Evolutionary conservation across 2,113 vertebrate species (phyloP).

Genomic region (Misgurnus mizolepis): DNA sequence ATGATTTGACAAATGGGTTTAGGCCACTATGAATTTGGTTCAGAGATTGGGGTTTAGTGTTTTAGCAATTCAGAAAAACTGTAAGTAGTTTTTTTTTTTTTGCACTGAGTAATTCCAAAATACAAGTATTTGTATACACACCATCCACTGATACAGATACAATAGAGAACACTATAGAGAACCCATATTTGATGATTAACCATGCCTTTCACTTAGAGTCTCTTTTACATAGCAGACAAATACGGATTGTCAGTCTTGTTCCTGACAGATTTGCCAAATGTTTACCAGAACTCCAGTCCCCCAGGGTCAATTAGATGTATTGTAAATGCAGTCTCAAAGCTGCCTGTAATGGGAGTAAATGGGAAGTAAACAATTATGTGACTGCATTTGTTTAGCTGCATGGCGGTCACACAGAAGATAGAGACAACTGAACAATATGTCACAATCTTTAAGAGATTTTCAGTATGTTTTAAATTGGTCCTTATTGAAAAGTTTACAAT

Average conservation of each 20-base stretch:
- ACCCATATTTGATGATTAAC: too few relatives aligned
- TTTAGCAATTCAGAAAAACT: too few relatives aligned
- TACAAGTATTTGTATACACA: too few relatives aligned
- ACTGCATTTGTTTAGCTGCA: constrained; percentile 20
- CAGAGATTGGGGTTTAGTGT: too few relatives aligned
- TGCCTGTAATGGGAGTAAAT: constrained; percentile 25
- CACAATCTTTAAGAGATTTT: background rate
- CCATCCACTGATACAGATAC: too few relatives aligned
- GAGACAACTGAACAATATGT: background rate
- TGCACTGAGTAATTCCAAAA: too few relatives aligned
- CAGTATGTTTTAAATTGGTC: background rate
- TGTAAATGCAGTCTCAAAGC: constrained; percentile 19
- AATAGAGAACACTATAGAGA: too few relatives aligned
- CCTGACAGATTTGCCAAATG: constrained; percentile 14
- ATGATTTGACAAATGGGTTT: too few relatives aligned
- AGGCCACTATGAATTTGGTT: too few relatives aligned
- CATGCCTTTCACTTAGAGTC: too few relatives aligned
- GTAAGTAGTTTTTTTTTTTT: too few relatives aligned
- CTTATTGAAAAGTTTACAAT: background rate
- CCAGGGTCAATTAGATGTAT: constrained; percentile 11
- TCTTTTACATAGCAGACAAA: background rate
- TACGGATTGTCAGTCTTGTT: background rate
- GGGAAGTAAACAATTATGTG: constrained; percentile 17
- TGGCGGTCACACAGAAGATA: background rate
- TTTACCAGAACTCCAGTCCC: constrained; percentile 30